Conservation (phyloP, 2,888 invertebrate genomes). For the Pyrochroa serraticornis region DNA sequence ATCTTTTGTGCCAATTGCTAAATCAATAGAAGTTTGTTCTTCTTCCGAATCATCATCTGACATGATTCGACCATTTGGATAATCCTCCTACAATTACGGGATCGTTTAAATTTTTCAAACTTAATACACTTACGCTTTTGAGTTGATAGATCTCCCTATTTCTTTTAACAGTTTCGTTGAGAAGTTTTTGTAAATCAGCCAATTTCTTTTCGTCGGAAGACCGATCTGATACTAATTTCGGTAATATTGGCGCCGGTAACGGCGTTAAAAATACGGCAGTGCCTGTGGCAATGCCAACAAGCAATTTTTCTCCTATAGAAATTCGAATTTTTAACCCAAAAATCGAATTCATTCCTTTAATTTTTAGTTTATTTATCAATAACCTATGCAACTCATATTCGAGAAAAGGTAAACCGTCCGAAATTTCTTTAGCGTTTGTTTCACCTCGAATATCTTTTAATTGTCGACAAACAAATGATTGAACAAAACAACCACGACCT, state of each 20-base stretch:
- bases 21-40: constrained; percentile 70
- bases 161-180: constrained; percentile 72
- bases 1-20: constrained; percentile 77
- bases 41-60: constrained; percentile 74
- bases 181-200: constrained; percentile 70
- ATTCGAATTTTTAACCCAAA: constrained; percentile 78
- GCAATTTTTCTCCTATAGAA: constrained; percentile 84
- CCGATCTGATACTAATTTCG: constrained; percentile 72
- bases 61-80: constrained; percentile 50
- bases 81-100: constrained; percentile 44
- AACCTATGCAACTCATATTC: constrained; percentile 95
- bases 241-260: constrained; percentile 76
- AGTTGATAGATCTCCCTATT: constrained; percentile 75
- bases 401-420: constrained; percentile 91
- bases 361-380: constrained; percentile 86
- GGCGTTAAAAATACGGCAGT: constrained; percentile 82
- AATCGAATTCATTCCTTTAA: constrained; percentile 93
- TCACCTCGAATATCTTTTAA: constrained; percentile 83
- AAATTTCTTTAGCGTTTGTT: constrained; percentile 90
- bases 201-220: constrained; percentile 70
- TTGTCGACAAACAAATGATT: constrained; percentile 77
- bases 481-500: constrained; percentile 72
- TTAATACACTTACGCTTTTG: constrained; percentile 53
- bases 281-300: constrained; percentile 88
- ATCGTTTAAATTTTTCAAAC: background rate